A percentile compares a stretch with the other conserved stretches of the same genome.
Evolutionary conservation across 2,113 vertebrate species (phyloP).

Genomic region (Podarcis raffonei): DNA sequence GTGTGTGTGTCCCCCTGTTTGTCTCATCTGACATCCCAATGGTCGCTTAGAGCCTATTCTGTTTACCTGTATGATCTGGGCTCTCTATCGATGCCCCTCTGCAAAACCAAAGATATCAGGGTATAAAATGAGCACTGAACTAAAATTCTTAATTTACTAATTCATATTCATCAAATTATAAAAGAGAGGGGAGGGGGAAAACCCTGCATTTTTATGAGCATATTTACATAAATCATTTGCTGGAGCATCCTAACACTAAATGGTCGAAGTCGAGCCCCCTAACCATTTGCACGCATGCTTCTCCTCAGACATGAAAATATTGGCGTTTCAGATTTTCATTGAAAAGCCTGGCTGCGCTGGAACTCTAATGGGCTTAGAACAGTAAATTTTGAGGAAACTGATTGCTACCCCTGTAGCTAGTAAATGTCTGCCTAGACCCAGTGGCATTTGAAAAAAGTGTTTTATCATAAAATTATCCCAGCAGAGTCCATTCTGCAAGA

Average conservation of each 20-base stretch:
- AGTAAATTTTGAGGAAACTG: conserved; percentile 89
- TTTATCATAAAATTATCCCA: conserved; percentile 88
- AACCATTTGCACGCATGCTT: conserved; percentile 76
- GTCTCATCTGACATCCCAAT: not conserved
- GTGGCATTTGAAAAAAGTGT: conserved; percentile 87
- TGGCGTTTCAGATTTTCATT: conserved; percentile 80
- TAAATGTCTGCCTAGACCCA: conserved; percentile 95
- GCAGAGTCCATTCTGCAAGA: conserved; percentile 87
- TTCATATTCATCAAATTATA: conserved; percentile 77
- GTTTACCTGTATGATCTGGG: conserved; percentile 55
- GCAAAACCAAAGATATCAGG: conserved; percentile 34
- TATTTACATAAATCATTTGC: conserved; percentile 81
- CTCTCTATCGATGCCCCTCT: conserved; percentile 45
- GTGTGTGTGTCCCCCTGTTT: not conserved
- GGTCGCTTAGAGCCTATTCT: conserved; percentile 26
- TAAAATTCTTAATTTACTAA: conserved; percentile 71
- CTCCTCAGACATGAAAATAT: conserved; percentile 78
- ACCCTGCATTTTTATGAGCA: conserved; percentile 59
- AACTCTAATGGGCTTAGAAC: conserved; percentile 91
- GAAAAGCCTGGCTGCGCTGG: conserved; percentile 92
- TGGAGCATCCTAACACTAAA: conserved; percentile 79
- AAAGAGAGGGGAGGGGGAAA: conserved; percentile 40
- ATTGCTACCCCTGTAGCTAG: conserved; percentile 93
- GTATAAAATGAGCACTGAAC: conserved; percentile 35
- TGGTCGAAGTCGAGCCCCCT: conserved; percentile 75